Percentiles rank a stretch among this genome's conserved stretches.
Evolutionary conservation across 2,888 invertebrate genomes (phyloP).

Genomic region (Lypha dubia): DNA sequence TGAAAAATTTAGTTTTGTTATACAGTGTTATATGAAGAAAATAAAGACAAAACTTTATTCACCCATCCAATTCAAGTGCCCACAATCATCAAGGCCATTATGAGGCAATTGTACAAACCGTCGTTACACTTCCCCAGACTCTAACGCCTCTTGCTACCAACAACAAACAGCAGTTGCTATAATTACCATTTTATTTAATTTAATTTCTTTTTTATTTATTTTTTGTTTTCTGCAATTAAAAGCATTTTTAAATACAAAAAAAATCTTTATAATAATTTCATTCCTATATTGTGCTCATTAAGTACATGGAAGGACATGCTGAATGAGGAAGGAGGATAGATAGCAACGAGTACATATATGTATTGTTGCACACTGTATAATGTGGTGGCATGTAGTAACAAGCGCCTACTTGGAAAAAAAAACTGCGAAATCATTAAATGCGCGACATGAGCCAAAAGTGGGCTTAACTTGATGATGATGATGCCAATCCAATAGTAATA

Average conservation of each 20-base stretch:
- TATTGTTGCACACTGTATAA: not conserved
- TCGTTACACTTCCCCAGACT: constrained; percentile 23
- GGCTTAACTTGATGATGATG: constrained; percentile 61
- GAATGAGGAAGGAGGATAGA: not conserved
- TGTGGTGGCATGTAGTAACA: constrained; percentile 45
- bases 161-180: constrained; percentile 66
- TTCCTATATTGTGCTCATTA: constrained; percentile 16
- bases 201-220: constrained; percentile 26
- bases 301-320: not conserved
- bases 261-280: constrained; percentile 44
- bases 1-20: no score
- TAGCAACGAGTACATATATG: constrained; percentile 13
- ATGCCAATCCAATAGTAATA: constrained; percentile 59
- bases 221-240: constrained; percentile 59
- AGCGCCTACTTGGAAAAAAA: constrained; percentile 48
- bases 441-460: constrained; percentile 70
- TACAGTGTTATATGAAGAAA: not conserved
- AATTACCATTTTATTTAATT: constrained; percentile 71
- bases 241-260: constrained; percentile 52
- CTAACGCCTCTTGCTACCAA: not conserved
- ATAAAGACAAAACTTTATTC: not conserved
- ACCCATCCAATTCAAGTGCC: constrained; percentile 6
- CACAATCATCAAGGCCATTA: constrained; percentile 45
- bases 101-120: constrained; percentile 31
- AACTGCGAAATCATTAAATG: constrained; percentile 37